Conservation (phyloP, 2,113 vertebrate genomes). For the Psephotus haematonotus region DNA sequence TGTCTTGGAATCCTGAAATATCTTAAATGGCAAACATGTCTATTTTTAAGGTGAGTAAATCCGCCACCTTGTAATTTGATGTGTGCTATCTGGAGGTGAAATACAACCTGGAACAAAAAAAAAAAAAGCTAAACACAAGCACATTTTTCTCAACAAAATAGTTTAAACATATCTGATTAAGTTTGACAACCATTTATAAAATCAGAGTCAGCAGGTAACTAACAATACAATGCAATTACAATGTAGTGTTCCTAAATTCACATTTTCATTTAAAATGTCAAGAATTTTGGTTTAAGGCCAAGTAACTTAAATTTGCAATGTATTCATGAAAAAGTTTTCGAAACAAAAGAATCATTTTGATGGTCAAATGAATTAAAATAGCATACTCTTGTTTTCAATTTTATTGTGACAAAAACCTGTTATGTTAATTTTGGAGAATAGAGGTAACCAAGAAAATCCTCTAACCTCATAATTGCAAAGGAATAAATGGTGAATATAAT, state of each 20-base stretch:
- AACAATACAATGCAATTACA: neutral
- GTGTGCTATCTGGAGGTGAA: neutral
- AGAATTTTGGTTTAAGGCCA: neutral
- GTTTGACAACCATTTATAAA: neutral
- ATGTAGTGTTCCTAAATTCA: neutral
- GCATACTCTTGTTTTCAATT: neutral
- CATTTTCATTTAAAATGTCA: neutral
- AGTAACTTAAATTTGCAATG: neutral
- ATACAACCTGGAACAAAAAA: neutral
- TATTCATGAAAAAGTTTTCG: neutral
- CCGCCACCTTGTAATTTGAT: neutral
- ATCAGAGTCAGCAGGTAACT: neutral
- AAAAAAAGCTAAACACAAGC: neutral
- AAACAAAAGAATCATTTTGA: neutral
- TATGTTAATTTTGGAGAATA: neutral
- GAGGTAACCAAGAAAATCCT: neutral
- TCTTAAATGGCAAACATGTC: neutral
- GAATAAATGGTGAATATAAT: neutral
- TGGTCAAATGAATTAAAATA: neutral
- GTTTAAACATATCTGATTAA: neutral
- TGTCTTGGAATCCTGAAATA: neutral
- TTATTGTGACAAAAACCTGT: neutral
- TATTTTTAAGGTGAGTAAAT: neutral
- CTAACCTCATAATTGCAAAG: neutral
- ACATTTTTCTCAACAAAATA: neutral